Evolutionary conservation across 1,140 invertebrate genomes (phyloP), one percentile per base, ranked within the genome.

Genomic region (Helicoverpa armigera): DNA sequence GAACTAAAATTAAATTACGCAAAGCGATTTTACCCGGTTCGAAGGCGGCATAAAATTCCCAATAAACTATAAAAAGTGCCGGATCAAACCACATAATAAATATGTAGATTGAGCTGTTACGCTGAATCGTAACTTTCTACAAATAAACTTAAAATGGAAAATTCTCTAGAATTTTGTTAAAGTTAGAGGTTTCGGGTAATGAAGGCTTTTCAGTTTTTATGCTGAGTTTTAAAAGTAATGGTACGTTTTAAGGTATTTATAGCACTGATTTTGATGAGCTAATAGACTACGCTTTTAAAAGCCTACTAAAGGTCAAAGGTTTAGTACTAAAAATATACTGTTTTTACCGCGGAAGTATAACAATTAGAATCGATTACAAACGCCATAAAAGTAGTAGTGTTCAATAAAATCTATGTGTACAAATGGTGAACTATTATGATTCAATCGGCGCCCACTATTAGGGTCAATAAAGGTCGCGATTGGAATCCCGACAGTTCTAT

Each of bases 381-480:
- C 43, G 16, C 65, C 50, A 69, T 69, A 69, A 69, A 50, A 75
- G 35, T 61, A 61, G 54, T 61, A 23, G 16, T 61, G 54, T 14
- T 61, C 56, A 75, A 75, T 75, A 58, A 60, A 51, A 61, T 63
- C 73, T 61, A 75, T 43, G 35, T 43, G 35, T 75, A 51, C 35
- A 43, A 16, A 75, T 61, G 50, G 29, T 18, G 31, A 2, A 56
- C 58, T 43, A 75, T 75, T 61, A 75, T 75, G 73, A 75, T 63
- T 75, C 58, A 60, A 61, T 75, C 56, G 31, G 12, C 58, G 35
- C 16, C 35, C 13, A 18, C 56, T 61, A 61, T 72, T 72, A 58
- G 54, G 73, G 58, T 75, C 73, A 75, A 75, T 75, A 58, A 61
- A 75, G 73, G 73, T 75, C 43, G 35, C 31, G 23, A 75, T 50